These are phyloP conservation scores for Drosophila formosana DNA, from an alignment of 2,888 invertebrate species.

Conservation along the genomic window DNA sequence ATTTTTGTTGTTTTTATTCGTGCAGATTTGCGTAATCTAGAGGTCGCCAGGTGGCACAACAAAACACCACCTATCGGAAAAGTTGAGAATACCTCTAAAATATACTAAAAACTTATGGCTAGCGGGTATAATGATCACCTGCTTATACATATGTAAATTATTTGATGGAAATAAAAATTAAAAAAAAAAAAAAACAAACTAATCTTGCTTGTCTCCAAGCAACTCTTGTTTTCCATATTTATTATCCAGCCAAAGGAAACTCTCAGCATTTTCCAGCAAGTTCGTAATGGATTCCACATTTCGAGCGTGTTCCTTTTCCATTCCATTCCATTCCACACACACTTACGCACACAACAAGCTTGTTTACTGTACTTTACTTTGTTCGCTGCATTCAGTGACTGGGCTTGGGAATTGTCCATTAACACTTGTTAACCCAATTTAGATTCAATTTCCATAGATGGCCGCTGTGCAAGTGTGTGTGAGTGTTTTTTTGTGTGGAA, in stretches of 20 bases:
- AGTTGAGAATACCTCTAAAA: too few relatives aligned
- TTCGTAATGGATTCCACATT: constrained; percentile 9
- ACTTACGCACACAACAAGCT: constrained; percentile 16
- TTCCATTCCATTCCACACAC: constrained; percentile 7
- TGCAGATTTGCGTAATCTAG: constrained; percentile 63
- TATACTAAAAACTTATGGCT: too few relatives aligned
- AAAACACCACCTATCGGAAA: too few relatives aligned
- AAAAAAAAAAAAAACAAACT: too few relatives aligned
- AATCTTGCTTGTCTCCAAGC: too few relatives aligned
- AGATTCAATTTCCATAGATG: constrained; percentile 79
- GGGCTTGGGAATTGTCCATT: constrained; percentile 75
- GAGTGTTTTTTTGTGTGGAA: constrained; percentile 34
- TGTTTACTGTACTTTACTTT: constrained; percentile 57
- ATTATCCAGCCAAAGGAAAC: constrained; percentile 16
- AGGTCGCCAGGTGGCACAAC: constrained; percentile 45
- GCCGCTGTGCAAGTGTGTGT: constrained; percentile 27
- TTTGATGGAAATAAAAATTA: too few relatives aligned
- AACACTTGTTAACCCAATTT: constrained; percentile 82
- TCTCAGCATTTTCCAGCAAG: constrained; percentile 1
- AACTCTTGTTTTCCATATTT: too few relatives aligned
- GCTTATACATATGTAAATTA: too few relatives aligned
- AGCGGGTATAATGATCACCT: too few relatives aligned
- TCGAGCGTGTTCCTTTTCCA: constrained; percentile 8
- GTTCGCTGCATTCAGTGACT: constrained; percentile 41
- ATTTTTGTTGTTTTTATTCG: not conserved